Conservation (phyloP, 1,140 invertebrate species). For the Drosophila kurseongensis region DNA sequence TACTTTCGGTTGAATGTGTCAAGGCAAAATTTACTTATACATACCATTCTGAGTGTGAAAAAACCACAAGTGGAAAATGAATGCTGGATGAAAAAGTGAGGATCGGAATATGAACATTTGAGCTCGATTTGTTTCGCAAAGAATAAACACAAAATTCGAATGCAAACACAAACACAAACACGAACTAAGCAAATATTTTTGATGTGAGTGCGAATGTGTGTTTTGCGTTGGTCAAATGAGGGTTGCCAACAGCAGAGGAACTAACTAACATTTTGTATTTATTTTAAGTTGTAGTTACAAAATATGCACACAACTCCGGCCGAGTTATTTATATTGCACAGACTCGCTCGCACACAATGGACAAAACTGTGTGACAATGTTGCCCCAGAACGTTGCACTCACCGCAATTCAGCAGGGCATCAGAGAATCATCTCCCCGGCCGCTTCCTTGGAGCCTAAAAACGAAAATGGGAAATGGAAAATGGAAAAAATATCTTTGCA, state of each 20-base stretch:
- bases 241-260: constrained; percentile 41
- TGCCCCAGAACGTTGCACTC: constrained; percentile 38
- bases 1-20: not conserved
- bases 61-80: constrained; percentile 44
- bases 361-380: constrained; percentile 75
- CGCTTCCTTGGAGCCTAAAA: constrained; percentile 34
- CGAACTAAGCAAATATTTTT: constrained; percentile 63
- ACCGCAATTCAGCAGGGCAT: constrained; percentile 9
- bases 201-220: constrained; percentile 23
- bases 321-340: constrained; percentile 72
- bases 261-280: constrained; percentile 69
- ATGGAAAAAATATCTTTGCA: constrained; percentile 75
- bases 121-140: constrained; percentile 70
- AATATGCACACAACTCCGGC: constrained; percentile 68
- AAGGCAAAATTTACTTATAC: constrained; percentile 18
- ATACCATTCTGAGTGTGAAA: constrained; percentile 57
- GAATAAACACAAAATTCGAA: constrained; percentile 49
- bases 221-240: constrained; percentile 61
- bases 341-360: constrained; percentile 53
- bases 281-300: constrained; percentile 73
- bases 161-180: constrained; percentile 31
- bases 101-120: constrained; percentile 41
- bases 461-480: constrained; percentile 68
- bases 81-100: constrained; percentile 3
- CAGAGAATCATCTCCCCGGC: not conserved